Evolutionary conservation across 2,888 invertebrate genomes (phyloP).

Genomic region (Agrotis exclamationis): DNA sequence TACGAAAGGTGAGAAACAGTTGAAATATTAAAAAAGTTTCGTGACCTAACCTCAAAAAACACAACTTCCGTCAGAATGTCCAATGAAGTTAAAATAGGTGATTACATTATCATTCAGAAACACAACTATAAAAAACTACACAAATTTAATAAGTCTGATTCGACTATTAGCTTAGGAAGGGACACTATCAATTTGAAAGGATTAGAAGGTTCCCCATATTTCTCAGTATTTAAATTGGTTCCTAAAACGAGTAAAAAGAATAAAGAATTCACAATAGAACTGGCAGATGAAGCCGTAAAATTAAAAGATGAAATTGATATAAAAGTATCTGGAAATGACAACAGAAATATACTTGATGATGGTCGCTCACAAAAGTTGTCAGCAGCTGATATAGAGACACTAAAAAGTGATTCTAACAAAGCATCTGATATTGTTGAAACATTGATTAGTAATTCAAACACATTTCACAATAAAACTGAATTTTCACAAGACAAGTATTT

Average conservation of each 20-base stretch:
- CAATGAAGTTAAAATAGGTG: slow-evolving; percentile 90
- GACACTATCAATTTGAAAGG: slow-evolving; percentile 93
- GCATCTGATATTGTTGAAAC: slow-evolving; percentile 96
- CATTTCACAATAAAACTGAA: slow-evolving; percentile 97
- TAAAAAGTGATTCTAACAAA: slow-evolving; percentile 94
- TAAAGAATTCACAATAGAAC: slow-evolving; percentile 90
- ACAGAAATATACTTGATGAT: slow-evolving; percentile 95
- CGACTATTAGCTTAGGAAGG: slow-evolving; percentile 93
- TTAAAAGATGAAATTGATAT: slow-evolving; percentile 92
- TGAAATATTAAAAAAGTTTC: slow-evolving; percentile 3
- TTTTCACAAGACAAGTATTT: slow-evolving; percentile 98
- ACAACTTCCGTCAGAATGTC: slow-evolving; percentile 36
- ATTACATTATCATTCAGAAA: slow-evolving; percentile 94
- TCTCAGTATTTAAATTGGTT: slow-evolving; percentile 94
- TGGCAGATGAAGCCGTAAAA: slow-evolving; percentile 85
- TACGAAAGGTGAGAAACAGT: neutral
- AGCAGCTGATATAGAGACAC: slow-evolving; percentile 95
- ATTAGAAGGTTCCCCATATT: slow-evolving; percentile 93
- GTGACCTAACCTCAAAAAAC: slow-evolving; percentile 33
- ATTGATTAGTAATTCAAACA: slow-evolving; percentile 97
- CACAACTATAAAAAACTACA: slow-evolving; percentile 95
- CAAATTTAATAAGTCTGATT: slow-evolving; percentile 93
- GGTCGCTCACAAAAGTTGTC: slow-evolving; percentile 96
- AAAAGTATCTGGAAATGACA: slow-evolving; percentile 94
- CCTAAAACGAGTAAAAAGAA: slow-evolving; percentile 90